Conservation (phyloP, 2,888 invertebrate genomes). For the Machimus atricapillus region DNA sequence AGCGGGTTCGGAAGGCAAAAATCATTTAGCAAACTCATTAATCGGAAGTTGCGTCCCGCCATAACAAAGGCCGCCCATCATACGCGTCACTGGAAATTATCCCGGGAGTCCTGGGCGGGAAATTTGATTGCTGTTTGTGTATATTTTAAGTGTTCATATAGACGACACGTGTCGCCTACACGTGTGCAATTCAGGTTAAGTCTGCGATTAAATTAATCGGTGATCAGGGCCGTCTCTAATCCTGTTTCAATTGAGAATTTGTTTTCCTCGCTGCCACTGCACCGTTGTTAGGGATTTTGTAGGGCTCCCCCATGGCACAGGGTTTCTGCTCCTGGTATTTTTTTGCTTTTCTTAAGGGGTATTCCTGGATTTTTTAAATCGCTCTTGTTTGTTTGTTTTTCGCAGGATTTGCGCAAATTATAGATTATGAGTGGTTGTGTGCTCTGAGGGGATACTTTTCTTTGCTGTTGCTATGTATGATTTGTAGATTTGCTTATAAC, state of each 20-base stretch:
- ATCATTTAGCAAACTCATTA: constrained; percentile 23
- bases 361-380: neutral
- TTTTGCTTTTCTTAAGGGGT: neutral
- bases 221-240: constrained; percentile 58
- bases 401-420: constrained; percentile 9
- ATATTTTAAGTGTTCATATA: constrained; percentile 37
- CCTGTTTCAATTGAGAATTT: constrained; percentile 45
- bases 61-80: constrained; percentile 18
- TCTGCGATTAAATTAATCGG: constrained; percentile 62
- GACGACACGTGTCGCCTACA: constrained; percentile 47
- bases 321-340: neutral
- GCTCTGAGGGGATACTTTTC: neutral
- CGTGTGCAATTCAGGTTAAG: constrained; percentile 61
- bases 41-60: neutral
- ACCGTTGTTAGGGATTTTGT: neutral
- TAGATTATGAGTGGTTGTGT: neutral
- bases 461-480: neutral
- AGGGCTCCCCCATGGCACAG: neutral
- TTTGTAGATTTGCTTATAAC: neutral
- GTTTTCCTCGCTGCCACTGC: constrained; percentile 40
- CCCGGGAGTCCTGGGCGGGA: neutral
- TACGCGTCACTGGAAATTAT: constrained; percentile 35
- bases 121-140: constrained; percentile 37
- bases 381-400: constrained; percentile 17
- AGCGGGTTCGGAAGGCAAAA: neutral